These are phyloP conservation scores for Prunella himalayana DNA, from an alignment of 2,113 vertebrate species.

Conservation along the genomic window DNA sequence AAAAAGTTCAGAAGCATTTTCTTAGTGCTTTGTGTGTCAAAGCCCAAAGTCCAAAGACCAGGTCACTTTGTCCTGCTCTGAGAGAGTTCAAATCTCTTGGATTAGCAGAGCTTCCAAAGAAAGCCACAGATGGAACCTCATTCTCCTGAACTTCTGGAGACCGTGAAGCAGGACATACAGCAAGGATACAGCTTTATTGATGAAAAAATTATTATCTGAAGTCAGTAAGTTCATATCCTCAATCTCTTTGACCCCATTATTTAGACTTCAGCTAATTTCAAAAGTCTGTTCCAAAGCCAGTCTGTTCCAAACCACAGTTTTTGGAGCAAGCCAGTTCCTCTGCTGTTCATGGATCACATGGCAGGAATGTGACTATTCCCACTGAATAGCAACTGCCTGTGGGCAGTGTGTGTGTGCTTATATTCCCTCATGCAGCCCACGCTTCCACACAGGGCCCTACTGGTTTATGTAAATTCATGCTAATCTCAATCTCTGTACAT, in stretches of 20 bases:
- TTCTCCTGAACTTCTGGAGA: neutral
- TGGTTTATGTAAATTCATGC: conserved; percentile 10
- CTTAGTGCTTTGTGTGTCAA: neutral
- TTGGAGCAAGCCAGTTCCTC: neutral
- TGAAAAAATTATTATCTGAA: neutral
- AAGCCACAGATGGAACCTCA: neutral
- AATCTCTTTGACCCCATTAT: neutral
- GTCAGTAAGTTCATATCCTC: neutral
- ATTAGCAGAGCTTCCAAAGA: neutral
- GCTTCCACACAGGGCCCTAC: neutral
- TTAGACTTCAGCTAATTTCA: neutral
- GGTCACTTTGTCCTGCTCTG: neutral
- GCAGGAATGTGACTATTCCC: neutral
- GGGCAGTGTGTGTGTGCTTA: neutral
- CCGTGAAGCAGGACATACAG: neutral
- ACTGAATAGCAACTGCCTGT: neutral
- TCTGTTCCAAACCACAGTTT: neutral
- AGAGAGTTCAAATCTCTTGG: neutral
- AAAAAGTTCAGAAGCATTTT: neutral
- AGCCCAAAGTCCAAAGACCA: neutral
- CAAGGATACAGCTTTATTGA: neutral
- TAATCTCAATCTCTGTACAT: neutral
- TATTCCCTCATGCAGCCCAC: neutral
- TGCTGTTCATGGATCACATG: neutral
- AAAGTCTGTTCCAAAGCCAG: neutral